Conservation (phyloP, 2,888 invertebrate species). For the Xylota segnis region DNA sequence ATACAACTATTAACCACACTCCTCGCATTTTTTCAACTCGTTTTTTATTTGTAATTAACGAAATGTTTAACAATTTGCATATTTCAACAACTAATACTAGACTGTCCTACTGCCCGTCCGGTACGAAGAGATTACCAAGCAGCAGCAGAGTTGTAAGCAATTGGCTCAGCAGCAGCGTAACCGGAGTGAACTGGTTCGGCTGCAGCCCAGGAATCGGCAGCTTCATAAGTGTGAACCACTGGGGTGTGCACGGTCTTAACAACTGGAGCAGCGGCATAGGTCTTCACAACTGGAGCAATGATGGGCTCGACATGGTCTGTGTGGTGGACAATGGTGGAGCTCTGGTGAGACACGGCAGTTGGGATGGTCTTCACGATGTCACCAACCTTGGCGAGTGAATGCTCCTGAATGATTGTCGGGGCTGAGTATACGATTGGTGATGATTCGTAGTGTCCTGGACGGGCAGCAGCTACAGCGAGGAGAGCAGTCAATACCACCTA, state of each 20-base stretch:
- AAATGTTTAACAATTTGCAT: too few relatives aligned
- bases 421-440: slow-evolving; percentile 78
- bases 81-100: slow-evolving; percentile 67
- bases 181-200: slow-evolving; percentile 1
- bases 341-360: slow-evolving; percentile 85
- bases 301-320: slow-evolving; percentile 81
- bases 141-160: slow-evolving; percentile 53
- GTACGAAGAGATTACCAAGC: slow-evolving; percentile 30
- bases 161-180: slow-evolving; percentile 36
- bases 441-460: slow-evolving; percentile 73
- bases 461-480: slow-evolving; percentile 81
- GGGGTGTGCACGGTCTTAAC: slow-evolving; percentile 19
- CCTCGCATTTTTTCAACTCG: too few relatives aligned
- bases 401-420: slow-evolving; percentile 79
- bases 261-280: slow-evolving; percentile 64
- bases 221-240: not conserved
- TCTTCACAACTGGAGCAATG: slow-evolving; percentile 80
- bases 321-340: slow-evolving; percentile 85
- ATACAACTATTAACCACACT: too few relatives aligned
- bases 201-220: not conserved
- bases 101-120: slow-evolving; percentile 16
- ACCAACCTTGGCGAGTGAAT: slow-evolving; percentile 81
- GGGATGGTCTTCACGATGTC: slow-evolving; percentile 83
- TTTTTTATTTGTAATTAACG: too few relatives aligned
- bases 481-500: slow-evolving; percentile 82